Conservation (phyloP, 2,797 vertebrate species). For the Petrocephalus sullivani region DNA sequence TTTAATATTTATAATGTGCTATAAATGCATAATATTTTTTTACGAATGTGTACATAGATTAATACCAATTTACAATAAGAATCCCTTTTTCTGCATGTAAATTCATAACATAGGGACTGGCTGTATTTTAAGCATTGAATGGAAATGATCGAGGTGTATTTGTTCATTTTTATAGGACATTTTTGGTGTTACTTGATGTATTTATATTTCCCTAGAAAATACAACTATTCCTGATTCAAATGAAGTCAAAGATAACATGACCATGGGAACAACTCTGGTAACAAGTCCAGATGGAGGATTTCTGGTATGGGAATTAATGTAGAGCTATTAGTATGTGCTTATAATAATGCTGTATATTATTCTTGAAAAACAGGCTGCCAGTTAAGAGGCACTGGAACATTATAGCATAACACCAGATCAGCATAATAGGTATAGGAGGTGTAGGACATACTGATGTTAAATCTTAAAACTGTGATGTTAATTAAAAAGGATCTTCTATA, state of each 20-base stretch:
- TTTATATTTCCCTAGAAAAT: constrained; percentile 65
- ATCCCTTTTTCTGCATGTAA: no score
- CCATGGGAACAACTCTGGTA: constrained; percentile 91
- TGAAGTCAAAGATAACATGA: constrained; percentile 99
- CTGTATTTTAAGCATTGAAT: constrained; percentile 4
- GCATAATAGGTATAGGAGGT: neutral
- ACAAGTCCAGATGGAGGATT: constrained; percentile 90
- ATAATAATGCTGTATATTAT: constrained; percentile 12
- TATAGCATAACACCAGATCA: neutral
- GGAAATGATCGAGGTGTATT: neutral
- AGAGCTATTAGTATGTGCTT: constrained; percentile 24
- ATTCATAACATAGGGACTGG: no score
- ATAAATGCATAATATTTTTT: no score
- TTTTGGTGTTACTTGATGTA: constrained; percentile 48
- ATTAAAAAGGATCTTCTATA: neutral
- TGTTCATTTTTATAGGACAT: constrained; percentile 31
- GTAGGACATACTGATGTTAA: constrained; percentile 35
- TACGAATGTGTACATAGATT: no score
- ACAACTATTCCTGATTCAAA: constrained; percentile 82
- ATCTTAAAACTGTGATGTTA: neutral
- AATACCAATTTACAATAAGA: no score
- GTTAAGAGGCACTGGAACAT: neutral
- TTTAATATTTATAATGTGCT: no score
- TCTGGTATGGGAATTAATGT: constrained; percentile 71
- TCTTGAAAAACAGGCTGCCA: neutral